Percentiles rank a stretch among this genome's conserved stretches.
These are phyloP conservation scores for Cyclargus thomasi DNA, from an alignment of 1,140 invertebrate species.

Conservation along the genomic window DNA sequence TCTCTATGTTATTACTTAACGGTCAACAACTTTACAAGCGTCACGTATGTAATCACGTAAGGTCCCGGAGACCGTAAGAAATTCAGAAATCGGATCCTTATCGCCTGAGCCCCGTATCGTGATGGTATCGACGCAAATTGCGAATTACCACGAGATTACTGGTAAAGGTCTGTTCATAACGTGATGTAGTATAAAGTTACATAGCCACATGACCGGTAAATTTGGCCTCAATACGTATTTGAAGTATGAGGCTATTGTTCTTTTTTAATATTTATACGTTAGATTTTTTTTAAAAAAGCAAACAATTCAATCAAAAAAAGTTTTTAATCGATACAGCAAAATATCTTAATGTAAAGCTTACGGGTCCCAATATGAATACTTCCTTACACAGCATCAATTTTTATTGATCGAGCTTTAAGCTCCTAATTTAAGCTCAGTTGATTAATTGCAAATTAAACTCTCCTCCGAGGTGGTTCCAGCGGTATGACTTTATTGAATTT, in stretches of 20 bases:
- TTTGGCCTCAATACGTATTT: too few relatives aligned
- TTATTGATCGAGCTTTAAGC: slow-evolving; percentile 47
- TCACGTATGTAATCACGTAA: background rate
- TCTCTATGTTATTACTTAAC: too few relatives aligned
- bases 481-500: slow-evolving; percentile 74
- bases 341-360: background rate
- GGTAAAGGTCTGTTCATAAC: background rate
- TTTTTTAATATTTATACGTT: too few relatives aligned
- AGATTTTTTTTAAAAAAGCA: too few relatives aligned
- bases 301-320: too few relatives aligned
- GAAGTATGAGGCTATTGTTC: too few relatives aligned
- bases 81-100: background rate
- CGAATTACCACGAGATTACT: background rate
- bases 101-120: background rate
- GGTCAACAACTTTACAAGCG: too few relatives aligned
- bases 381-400: slow-evolving; percentile 45
- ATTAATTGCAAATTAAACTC: slow-evolving; percentile 73
- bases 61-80: background rate
- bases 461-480: slow-evolving; percentile 48
- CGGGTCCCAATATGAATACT: slow-evolving; percentile 24
- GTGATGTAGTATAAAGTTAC: background rate
- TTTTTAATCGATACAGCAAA: background rate
- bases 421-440: slow-evolving; percentile 63
- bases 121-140: background rate
- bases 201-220: too few relatives aligned